A percentile compares a stretch with the other conserved stretches of the same genome.
phyloP scores from a whole-genome alignment of 2,797 vertebrate species.

The Bucorvus abyssinicus region DNA sequence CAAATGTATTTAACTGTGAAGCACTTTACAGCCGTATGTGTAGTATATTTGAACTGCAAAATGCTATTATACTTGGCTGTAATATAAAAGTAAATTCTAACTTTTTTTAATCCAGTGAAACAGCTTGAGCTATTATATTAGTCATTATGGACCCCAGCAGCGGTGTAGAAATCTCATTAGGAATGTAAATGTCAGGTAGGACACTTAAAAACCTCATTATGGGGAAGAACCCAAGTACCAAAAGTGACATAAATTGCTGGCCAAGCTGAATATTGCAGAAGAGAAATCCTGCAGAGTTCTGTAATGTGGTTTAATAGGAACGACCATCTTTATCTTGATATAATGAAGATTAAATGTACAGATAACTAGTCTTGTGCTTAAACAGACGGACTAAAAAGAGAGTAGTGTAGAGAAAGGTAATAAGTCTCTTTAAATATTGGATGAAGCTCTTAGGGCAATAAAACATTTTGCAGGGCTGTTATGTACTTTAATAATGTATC shows the following conservation, averaged over 20 bases:
- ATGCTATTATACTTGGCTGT: neutral
- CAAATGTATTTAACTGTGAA: neutral
- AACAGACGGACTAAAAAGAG: neutral
- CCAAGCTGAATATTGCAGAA: neutral
- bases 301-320: conserved; percentile 17
- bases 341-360: conserved; percentile 29
- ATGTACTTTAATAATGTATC: neutral
- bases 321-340: neutral
- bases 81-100: conserved; percentile 18
- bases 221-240: conserved; percentile 10
- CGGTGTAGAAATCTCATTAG: conserved; percentile 44
- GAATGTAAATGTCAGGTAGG: conserved; percentile 47
- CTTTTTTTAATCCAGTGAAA: neutral
- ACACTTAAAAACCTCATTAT: conserved; percentile 47
- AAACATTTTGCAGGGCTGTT: neutral
- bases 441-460: neutral
- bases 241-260: conserved; percentile 44
- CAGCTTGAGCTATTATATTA: conserved; percentile 5
- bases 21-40: neutral
- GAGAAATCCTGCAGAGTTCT: conserved; percentile 1
- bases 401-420: neutral
- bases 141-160: conserved; percentile 27
- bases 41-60: neutral
- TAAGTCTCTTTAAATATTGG: conserved; percentile 1
- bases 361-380: neutral